A percentile compares a stretch with the other conserved stretches of the same genome.
Evolutionary conservation across 2,113 vertebrate genomes (phyloP).

Genomic region (Lophura nycthemera): DNA sequence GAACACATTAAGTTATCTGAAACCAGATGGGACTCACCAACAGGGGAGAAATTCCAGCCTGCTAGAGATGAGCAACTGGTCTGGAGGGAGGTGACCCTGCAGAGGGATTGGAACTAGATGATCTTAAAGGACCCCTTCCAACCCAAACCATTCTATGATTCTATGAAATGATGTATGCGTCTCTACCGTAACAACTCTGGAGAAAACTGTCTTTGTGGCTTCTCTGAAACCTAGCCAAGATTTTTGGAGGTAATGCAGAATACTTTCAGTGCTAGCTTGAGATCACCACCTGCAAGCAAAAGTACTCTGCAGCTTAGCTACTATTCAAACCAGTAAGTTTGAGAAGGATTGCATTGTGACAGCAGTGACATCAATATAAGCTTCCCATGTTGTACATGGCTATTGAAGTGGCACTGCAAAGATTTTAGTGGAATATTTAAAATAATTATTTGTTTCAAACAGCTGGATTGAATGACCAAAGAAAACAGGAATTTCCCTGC

Average conservation of each 20-base stretch:
- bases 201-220: constrained; percentile 16
- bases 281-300: background rate
- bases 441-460: background rate
- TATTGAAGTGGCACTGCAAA: background rate
- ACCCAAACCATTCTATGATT: too few relatives aligned
- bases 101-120: too few relatives aligned
- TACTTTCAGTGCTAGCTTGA: background rate
- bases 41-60: constrained; percentile 23
- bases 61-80: background rate
- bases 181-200: background rate
- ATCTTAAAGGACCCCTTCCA: too few relatives aligned
- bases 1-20: constrained; percentile 2
- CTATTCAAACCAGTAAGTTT: background rate
- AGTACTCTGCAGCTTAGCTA: background rate
- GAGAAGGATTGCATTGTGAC: background rate
- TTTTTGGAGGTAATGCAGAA: constrained; percentile 17
- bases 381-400: background rate
- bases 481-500: background rate
- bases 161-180: constrained; percentile 33
- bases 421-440: background rate
- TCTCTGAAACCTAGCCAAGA: constrained; percentile 36
- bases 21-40: constrained; percentile 10
- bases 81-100: too few relatives aligned
- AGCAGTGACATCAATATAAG: background rate
- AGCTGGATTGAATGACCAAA: background rate